Evolutionary conservation across 2,797 vertebrate genomes (phyloP), one percentile per base, ranked within the genome.

Genomic region (Hozukius guyotensis): DNA sequence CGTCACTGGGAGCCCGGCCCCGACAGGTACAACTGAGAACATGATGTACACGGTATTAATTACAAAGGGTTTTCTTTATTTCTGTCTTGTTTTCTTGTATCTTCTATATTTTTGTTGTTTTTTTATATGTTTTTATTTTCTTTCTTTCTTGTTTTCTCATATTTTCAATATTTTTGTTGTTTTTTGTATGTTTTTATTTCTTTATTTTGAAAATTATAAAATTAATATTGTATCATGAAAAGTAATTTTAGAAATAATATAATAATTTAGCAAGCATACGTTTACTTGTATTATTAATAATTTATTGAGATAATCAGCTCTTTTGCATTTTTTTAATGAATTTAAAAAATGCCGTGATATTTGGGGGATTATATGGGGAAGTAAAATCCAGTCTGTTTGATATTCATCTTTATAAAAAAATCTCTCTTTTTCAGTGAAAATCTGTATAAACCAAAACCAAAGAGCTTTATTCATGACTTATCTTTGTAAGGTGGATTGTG

Each of bases 1-100:
- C 75, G 67, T 97, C 87, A 95, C 95, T 0, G 97, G 96, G 77
- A 98, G 95, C 55, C 97, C 97, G 2, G 65, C 85, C 1, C 96
- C 97, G 7, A 95, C 96, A 96, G 98, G 98, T 97, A 92, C 25
- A 3, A 22, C 56, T 42, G 2, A 42, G 6, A 75, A 36, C 8
- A n/a, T 4, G 8, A 13, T 10, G 13, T 5, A 3, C 2, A 20
- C 10, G 16, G 3, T 13, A 7, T 32, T 12, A 2, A 59, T 59
- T 52, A 7, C 11, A 16, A 42, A 42, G 38, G 38, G 38, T 42
- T 16, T 42, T 38, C 36, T 49, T 49, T 49, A 2, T 20, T 42
- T 61, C 1, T 20, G 7, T 10, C 24, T 57, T 57, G 31, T 22
- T 13, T 32, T 53, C 7, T 29, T 52, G 18, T 4, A 4, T 52